A percentile compares a stretch with the other conserved stretches of the same genome.
Evolutionary conservation across 1,140 invertebrate species (phyloP).

Genomic region (Melanaphis sacchari): DNA sequence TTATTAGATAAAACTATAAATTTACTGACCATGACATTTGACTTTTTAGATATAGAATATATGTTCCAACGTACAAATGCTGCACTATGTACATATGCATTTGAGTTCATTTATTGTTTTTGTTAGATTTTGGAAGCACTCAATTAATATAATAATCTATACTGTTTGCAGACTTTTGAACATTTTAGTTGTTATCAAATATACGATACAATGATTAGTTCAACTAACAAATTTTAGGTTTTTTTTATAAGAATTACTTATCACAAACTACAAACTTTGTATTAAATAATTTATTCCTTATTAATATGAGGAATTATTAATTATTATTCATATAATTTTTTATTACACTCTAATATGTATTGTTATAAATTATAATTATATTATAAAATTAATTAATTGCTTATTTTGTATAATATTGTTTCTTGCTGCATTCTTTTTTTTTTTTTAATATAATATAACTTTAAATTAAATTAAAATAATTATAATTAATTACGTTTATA

Average conservation of each 20-base stretch:
- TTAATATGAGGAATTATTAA: background rate
- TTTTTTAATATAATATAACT: background rate
- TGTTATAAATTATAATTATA: background rate
- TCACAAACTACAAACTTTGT: background rate
- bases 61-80: background rate
- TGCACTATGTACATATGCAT: background rate
- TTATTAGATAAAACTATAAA: conserved; percentile 2
- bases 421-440: background rate
- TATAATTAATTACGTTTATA: too few species aligned
- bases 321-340: background rate
- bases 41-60: background rate
- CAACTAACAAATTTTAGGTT: background rate
- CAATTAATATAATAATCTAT: background rate
- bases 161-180: background rate
- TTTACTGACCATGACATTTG: conserved; percentile 11
- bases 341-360: background rate
- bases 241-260: background rate
- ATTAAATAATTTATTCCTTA: background rate
- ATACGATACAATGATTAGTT: background rate
- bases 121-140: background rate
- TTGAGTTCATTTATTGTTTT: background rate
- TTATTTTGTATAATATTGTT: background rate
- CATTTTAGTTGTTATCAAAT: background rate
- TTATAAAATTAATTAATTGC: background rate
- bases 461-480: background rate